Evolutionary conservation across 2,888 invertebrate genomes (phyloP).

Genomic region (Lepidochitona cinerea): DNA sequence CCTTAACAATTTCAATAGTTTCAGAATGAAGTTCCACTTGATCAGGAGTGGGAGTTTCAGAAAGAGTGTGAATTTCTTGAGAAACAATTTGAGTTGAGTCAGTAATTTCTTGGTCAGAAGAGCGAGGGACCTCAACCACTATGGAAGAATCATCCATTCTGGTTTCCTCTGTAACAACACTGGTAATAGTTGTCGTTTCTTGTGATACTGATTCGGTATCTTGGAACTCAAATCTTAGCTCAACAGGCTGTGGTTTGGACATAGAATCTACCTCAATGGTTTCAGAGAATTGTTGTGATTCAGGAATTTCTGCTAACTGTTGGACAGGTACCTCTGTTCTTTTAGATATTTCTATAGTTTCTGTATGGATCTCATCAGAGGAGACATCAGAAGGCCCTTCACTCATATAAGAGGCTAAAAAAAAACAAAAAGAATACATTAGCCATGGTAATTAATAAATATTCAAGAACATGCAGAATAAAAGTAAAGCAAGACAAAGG

Average conservation of each 20-base stretch:
- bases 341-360: slow-evolving; percentile 53
- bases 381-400: slow-evolving; percentile 41
- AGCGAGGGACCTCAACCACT: slow-evolving; percentile 46
- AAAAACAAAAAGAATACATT: too few species aligned
- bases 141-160: slow-evolving; percentile 37
- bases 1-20: slow-evolving; percentile 60
- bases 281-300: slow-evolving; percentile 22
- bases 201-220: slow-evolving; percentile 43
- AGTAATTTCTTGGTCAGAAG: slow-evolving; percentile 38
- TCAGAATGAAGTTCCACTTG: slow-evolving; percentile 52
- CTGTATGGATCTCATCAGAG: slow-evolving; percentile 53
- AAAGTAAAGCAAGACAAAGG: too few species aligned
- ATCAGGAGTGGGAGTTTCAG: slow-evolving; percentile 25
- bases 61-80: slow-evolving; percentile 44
- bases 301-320: slow-evolving; percentile 15
- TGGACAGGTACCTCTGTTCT: slow-evolving; percentile 5
- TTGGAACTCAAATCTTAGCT: slow-evolving; percentile 53
- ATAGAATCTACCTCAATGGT: slow-evolving; percentile 26
- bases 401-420: slow-evolving; percentile 38
- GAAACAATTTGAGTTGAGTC: slow-evolving; percentile 51
- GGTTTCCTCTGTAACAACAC: slow-evolving; percentile 21
- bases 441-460: too few species aligned
- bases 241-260: slow-evolving; percentile 29
- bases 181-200: slow-evolving; percentile 44
- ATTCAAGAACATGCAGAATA: too few species aligned